Evolutionary conservation across 2,797 vertebrate species (phyloP).

Genomic region (Sphenopsis melanotis): DNA sequence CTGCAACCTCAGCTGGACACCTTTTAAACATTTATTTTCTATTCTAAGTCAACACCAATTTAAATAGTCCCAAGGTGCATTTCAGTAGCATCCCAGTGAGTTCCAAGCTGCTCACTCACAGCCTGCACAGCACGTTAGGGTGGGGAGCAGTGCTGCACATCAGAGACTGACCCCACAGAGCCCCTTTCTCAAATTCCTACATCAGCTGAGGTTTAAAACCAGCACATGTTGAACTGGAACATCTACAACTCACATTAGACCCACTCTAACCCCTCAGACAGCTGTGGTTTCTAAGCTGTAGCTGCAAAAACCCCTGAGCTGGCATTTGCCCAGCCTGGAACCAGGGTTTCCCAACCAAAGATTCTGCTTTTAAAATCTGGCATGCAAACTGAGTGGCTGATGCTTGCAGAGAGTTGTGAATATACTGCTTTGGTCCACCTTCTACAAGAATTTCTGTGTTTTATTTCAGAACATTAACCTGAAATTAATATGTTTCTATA

Average conservation of each 20-base stretch:
- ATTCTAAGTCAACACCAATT: not conserved
- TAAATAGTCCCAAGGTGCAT: not conserved
- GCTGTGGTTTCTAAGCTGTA: not conserved
- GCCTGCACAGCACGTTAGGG: not conserved
- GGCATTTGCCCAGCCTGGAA: not conserved
- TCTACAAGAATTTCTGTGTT: not conserved
- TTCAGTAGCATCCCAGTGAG: not conserved
- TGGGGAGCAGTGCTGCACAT: not conserved
- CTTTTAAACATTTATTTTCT: not conserved
- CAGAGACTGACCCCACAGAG: not conserved
- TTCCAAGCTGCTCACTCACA: not conserved
- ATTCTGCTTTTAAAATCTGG: not conserved
- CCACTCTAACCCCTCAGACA: rapidly evolving
- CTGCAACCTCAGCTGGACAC: not conserved
- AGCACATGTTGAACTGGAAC: rapidly evolving
- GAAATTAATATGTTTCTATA: not conserved
- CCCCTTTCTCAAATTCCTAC: not conserved
- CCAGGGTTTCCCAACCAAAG: not conserved
- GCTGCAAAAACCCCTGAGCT: not conserved
- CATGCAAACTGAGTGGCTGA: not conserved
- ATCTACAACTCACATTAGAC: rapidly evolving
- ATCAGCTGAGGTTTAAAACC: not conserved
- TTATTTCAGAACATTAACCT: not conserved
- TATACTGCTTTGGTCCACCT: not conserved
- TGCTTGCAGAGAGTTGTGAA: not conserved